Evolutionary conservation across 2,113 vertebrate species (phyloP).

Genomic region (Collichthys lucidus): DNA sequence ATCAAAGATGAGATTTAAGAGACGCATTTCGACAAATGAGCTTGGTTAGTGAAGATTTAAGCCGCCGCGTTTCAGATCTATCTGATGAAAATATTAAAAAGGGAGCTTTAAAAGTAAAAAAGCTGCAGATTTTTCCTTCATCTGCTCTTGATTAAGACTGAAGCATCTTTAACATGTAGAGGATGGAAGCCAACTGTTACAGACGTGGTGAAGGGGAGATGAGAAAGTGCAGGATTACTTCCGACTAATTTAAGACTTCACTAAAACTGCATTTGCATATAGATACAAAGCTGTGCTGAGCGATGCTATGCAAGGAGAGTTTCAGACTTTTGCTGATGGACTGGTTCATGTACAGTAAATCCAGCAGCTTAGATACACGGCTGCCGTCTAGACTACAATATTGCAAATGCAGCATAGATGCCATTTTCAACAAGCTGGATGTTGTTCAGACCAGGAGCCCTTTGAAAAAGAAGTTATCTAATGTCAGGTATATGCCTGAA

Average conservation of each 20-base stretch:
- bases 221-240: slow-evolving; percentile 14
- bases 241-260: slow-evolving; percentile 14
- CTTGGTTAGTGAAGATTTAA: not conserved
- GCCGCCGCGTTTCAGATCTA: not conserved
- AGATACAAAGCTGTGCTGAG: not conserved
- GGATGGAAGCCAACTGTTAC: slow-evolving; percentile 2
- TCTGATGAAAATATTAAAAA: slow-evolving; percentile 18
- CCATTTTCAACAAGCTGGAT: not conserved
- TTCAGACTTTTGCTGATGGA: not conserved
- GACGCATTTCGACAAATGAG: slow-evolving; percentile 28
- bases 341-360: slow-evolving; percentile 1
- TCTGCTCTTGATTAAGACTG: not conserved
- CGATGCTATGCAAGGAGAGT: not conserved
- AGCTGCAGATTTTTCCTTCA: slow-evolving; percentile 8
- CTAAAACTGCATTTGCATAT: slow-evolving; percentile 32
- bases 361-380: slow-evolving; percentile 32
- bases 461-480: not conserved
- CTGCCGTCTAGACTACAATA: slow-evolving; percentile 23
- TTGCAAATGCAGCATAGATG: not conserved
- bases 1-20: not conserved
- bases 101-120: slow-evolving; percentile 23
- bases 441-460: not conserved
- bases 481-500: not conserved
- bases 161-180: not conserved
- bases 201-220: slow-evolving; percentile 23